These are phyloP conservation scores for Pipistrellus pygmaeus DNA, from an alignment of 2,797 vertebrate species.

Conservation along the genomic window DNA sequence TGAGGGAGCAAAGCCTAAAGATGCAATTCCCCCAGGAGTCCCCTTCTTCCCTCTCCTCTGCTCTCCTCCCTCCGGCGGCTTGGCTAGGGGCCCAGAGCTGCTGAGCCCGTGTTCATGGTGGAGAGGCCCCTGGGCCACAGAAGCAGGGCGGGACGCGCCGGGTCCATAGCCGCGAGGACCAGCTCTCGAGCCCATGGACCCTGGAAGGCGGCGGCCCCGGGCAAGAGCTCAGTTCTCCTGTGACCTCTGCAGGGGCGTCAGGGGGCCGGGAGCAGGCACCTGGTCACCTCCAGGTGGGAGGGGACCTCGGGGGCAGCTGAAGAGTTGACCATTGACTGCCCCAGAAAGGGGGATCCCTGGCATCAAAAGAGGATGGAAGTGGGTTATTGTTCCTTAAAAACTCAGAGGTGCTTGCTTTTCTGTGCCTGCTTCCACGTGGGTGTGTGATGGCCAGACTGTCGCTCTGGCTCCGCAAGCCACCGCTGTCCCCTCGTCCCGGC, in stretches of 20 bases:
- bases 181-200: slow-evolving; percentile 56
- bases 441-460: background rate
- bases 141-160: background rate
- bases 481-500: background rate
- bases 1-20: background rate
- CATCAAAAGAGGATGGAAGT: background rate
- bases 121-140: background rate
- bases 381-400: background rate
- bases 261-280: background rate
- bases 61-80: background rate
- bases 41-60: background rate
- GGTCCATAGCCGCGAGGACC: slow-evolving; percentile 67
- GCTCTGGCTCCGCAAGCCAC: rapidly evolving
- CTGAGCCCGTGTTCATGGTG: rapidly evolving
- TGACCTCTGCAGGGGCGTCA: background rate
- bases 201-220: background rate
- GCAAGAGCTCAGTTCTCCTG: background rate
- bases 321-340: background rate
- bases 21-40: background rate
- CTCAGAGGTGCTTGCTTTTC: background rate
- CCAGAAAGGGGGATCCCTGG: background rate
- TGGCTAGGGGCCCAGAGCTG: rapidly evolving
- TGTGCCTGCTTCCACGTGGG: background rate
- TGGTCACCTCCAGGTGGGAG: background rate
- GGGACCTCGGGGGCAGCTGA: background rate